phyloP scores from a whole-genome alignment of 2,888 invertebrate genomes.

The Julus scandinavius region DNA sequence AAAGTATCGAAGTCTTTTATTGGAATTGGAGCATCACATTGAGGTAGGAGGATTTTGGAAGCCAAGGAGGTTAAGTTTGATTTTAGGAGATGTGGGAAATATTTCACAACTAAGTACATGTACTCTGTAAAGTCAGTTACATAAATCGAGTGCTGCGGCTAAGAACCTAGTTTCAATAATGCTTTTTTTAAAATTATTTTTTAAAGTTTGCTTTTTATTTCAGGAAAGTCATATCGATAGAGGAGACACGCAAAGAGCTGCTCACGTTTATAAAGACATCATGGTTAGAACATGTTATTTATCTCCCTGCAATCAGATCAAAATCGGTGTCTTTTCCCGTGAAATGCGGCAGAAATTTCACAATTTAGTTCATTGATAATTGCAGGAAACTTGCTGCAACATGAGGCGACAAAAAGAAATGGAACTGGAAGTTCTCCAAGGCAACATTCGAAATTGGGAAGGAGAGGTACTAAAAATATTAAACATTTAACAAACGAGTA shows the following conservation, averaged over 20 bases:
- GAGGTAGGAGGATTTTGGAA: conserved; percentile 69
- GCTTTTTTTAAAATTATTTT: too few relatives aligned
- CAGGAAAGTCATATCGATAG: conserved; percentile 91
- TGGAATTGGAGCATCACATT: conserved; percentile 94
- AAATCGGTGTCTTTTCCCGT: neutral
- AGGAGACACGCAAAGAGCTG: conserved; percentile 95
- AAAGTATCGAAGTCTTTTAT: conserved; percentile 86
- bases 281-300: conserved; percentile 73
- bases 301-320: neutral
- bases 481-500: neutral
- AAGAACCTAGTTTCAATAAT: conserved; percentile 48
- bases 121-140: too few relatives aligned
- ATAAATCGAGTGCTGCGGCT: neutral
- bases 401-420: conserved; percentile 93
- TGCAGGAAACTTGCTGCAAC: conserved; percentile 84
- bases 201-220: conserved; percentile 56
- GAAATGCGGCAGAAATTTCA: neutral
- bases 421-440: conserved; percentile 93
- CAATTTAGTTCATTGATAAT: neutral
- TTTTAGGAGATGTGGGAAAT: too few relatives aligned
- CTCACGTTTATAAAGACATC: conserved; percentile 93
- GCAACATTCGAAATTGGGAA: conserved; percentile 95
- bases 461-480: conserved; percentile 72
- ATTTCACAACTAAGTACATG: too few relatives aligned
- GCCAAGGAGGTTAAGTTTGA: neutral